Base-by-base conservation (phyloP, 2,797 vertebrate species). In the Mastacembelus armatus region DNA sequence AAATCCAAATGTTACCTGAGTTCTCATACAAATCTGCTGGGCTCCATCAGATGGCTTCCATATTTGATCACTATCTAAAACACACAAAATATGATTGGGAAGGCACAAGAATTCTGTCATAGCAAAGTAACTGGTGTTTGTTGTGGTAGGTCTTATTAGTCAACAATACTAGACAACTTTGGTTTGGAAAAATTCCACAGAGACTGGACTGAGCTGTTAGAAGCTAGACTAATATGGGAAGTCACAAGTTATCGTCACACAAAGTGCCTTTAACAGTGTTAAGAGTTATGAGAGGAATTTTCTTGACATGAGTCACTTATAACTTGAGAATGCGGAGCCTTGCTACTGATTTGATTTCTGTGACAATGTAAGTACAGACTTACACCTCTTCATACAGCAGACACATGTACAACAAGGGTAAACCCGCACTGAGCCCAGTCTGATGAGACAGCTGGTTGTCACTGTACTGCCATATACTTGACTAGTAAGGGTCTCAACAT, bases 31-130 rank as follows among this genome's bases (percentile, higher is more conserved):
- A 30, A 54, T 42, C 50, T 40, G 14, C 32, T 1, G 1, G 55
- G 4, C 57, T 61, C 60, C 66, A 26, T 49, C 35, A 30, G 39
- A 72, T 72, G 56, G 64, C 68, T 76, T 67, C 38, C 58, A 71
- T 63, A 75, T 63, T 65, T 56, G 57, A 70, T 51, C 10, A 36
- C 21, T 3, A 3, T 71, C 36, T 54, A n/a, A 43, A 76, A 35
- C 57, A 21, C 47, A 44, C 35, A 35, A 26, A 63, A 54, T 66
- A 44, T 55, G 38, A 66, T 29, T 33, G 27, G 16, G 19, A 30
- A 22, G 27, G 50, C 47, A 47, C 38, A 39, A 42, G 48, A 38
- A 12, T 21, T 54, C 49, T 47, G 9, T 16, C 18, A 36, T 5
- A 14, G 27, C 0, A 10, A 7, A 5, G 44, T 33, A 52, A 21